phyloP scores from a whole-genome alignment of 1,140 invertebrate species.

The Trichonephila clavata region DNA sequence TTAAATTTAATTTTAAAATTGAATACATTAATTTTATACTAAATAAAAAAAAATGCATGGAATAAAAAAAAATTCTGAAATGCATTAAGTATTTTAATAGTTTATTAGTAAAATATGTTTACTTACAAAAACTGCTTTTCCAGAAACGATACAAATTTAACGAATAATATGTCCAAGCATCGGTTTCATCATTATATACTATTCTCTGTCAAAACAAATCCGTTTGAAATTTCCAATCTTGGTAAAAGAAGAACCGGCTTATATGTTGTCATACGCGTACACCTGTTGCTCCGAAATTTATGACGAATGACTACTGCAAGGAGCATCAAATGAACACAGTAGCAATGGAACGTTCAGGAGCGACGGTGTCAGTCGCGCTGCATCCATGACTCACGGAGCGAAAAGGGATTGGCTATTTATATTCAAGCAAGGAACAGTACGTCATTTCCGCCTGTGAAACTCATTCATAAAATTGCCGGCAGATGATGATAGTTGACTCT shows the following conservation, averaged over 20 bases:
- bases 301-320: background rate
- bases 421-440: slow-evolving; percentile 13
- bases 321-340: background rate
- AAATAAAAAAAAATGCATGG: background rate
- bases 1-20: too few species aligned
- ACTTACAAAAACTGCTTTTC: background rate
- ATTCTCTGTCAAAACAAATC: background rate
- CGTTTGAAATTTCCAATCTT: slow-evolving; percentile 1
- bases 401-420: slow-evolving; percentile 68
- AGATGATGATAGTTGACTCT: slow-evolving; percentile 42
- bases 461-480: slow-evolving; percentile 71
- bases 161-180: background rate
- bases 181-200: background rate
- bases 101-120: background rate
- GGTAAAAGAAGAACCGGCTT: background rate
- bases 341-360: slow-evolving; percentile 17
- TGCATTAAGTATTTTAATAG: background rate
- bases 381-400: slow-evolving; percentile 39
- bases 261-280: background rate
- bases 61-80: background rate
- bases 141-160: background rate
- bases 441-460: slow-evolving; percentile 67
- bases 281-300: slow-evolving; percentile 8
- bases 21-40: too few species aligned
- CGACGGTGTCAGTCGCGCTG: slow-evolving; percentile 17